Percentiles rank a stretch among this genome's conserved stretches.
These are phyloP conservation scores for Lepus americanus DNA, from an alignment of 2,113 vertebrate genomes.

Conservation along the genomic window DNA sequence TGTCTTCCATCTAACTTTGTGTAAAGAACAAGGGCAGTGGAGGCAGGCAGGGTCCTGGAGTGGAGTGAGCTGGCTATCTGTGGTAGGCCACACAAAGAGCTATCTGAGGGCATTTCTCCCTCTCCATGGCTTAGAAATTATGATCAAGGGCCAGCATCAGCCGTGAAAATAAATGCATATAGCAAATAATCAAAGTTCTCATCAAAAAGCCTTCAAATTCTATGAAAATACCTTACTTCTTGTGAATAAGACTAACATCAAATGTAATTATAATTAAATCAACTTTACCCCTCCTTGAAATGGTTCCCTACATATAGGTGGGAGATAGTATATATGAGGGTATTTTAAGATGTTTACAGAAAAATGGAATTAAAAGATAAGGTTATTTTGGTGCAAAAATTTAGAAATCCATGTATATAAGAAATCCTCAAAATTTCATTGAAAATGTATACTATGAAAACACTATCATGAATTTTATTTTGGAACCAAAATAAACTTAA, in stretches of 20 bases:
- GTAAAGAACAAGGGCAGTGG: neutral
- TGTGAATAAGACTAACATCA: slow-evolving; percentile 4
- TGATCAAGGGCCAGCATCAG: neutral
- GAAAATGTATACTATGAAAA: too few relatives aligned
- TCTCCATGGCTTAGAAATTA: neutral
- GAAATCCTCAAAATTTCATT: too few relatives aligned
- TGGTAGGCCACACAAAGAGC: neutral
- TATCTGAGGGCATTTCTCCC: neutral
- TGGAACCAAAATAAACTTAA: too few relatives aligned
- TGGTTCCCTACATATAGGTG: neutral
- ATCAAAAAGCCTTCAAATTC: neutral
- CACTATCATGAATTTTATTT: too few relatives aligned
- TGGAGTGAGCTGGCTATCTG: neutral
- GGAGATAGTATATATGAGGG: neutral
- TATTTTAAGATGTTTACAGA: too few relatives aligned
- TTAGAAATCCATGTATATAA: too few relatives aligned
- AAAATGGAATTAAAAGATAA: too few relatives aligned
- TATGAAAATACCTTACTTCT: slow-evolving; percentile 13
- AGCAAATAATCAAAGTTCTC: slow-evolving; percentile 13
- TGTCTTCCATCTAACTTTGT: neutral
- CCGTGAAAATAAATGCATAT: slow-evolving; percentile 17
- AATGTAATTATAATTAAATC: slow-evolving; percentile 38
- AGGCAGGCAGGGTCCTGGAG: neutral
- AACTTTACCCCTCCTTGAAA: neutral
- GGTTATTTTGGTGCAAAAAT: too few relatives aligned